These are phyloP conservation scores for Hyperoodon ampullatus DNA, from an alignment of 2,113 vertebrate species.

Conservation along the genomic window DNA sequence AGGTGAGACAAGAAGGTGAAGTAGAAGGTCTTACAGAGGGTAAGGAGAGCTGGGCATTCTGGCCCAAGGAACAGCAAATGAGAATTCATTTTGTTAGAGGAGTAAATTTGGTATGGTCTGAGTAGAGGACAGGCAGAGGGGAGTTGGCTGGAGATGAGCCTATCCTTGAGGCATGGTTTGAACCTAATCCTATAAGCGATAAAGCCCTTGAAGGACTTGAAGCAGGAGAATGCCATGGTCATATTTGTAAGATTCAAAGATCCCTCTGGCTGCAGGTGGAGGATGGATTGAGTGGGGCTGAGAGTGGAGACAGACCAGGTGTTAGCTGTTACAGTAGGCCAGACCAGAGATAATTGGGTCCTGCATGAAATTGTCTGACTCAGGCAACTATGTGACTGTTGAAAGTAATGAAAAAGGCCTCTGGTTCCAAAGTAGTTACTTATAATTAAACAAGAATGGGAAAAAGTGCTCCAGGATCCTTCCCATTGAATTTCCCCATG, in stretches of 20 bases:
- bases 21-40: background rate
- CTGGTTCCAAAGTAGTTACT: constrained; percentile 31
- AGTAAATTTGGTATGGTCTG: background rate
- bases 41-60: background rate
- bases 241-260: background rate
- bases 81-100: background rate
- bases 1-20: background rate
- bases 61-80: background rate
- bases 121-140: background rate
- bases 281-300: background rate
- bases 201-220: background rate
- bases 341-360: constrained; percentile 47
- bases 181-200: background rate
- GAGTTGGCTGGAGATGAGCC: background rate
- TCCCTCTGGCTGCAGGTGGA: constrained; percentile 18
- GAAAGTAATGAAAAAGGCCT: constrained; percentile 48
- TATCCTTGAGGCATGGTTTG: background rate
- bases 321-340: constrained; percentile 14
- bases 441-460: constrained; percentile 21
- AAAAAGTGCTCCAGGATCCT: background rate
- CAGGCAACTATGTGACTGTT: background rate
- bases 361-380: constrained; percentile 18
- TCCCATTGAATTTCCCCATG: background rate
- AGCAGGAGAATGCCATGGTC: background rate
- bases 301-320: background rate